These are phyloP conservation scores for Ectemnius lituratus DNA, from an alignment of 2,888 invertebrate species.

Conservation along the genomic window DNA sequence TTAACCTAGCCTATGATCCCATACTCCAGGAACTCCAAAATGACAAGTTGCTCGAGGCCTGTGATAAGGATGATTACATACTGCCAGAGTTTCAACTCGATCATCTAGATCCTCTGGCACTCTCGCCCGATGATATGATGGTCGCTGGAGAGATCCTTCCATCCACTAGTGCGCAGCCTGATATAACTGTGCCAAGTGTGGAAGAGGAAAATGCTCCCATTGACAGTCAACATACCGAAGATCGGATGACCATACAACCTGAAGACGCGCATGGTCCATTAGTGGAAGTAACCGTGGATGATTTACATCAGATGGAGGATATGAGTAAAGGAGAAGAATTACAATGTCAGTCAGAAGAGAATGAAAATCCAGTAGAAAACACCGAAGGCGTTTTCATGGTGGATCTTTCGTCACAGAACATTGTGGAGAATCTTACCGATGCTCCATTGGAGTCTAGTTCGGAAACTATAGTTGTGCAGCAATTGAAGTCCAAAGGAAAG, in stretches of 20 bases:
- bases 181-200: constrained; percentile 27
- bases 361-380: background rate
- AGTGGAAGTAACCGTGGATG: constrained; percentile 35
- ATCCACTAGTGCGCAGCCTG: constrained; percentile 59
- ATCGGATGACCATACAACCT: constrained; percentile 4
- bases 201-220: constrained; percentile 18
- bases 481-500: constrained; percentile 40
- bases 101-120: constrained; percentile 67
- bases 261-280: constrained; percentile 42
- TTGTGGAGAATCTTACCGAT: constrained; percentile 10
- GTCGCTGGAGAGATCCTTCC: constrained; percentile 71
- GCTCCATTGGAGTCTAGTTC: constrained; percentile 12
- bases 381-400: constrained; percentile 29
- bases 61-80: constrained; percentile 69
- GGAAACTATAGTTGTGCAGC: constrained; percentile 37
- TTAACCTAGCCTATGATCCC: constrained; percentile 68
- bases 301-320: constrained; percentile 29
- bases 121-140: constrained; percentile 71
- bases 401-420: constrained; percentile 24
- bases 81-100: constrained; percentile 72
- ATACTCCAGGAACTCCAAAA: constrained; percentile 68
- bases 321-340: constrained; percentile 12
- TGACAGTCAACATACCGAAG: constrained; percentile 9
- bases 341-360: background rate
- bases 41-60: constrained; percentile 67